Evolutionary conservation across 2,113 vertebrate genomes (phyloP).

Genomic region (Coryphaenoides rupestris): DNA sequence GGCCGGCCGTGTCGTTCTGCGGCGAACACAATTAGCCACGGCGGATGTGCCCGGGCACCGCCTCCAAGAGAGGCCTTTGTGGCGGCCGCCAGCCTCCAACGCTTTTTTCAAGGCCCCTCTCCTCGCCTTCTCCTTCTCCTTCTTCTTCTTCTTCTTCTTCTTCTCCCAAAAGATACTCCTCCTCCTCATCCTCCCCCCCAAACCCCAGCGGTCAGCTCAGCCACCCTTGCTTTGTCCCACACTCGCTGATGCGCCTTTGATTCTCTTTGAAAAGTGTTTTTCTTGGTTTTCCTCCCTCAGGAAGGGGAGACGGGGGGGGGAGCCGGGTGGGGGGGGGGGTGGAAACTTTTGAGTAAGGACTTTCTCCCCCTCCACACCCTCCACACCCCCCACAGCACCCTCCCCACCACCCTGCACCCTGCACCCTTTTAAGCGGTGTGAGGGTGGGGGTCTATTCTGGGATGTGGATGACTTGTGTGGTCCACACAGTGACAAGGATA

Average conservation of each 20-base stretch:
- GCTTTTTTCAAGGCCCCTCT: slow-evolving; percentile 4
- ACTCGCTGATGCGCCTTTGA: no score
- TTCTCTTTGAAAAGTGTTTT: no score
- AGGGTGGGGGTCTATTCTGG: slow-evolving; percentile 67
- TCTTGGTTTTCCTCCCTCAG: slow-evolving; percentile 23
- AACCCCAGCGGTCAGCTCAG: no score
- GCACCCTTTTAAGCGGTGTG: slow-evolving; percentile 56
- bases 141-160: slow-evolving; percentile 1
- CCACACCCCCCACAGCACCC: slow-evolving; percentile 29
- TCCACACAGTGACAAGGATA: slow-evolving; percentile 47
- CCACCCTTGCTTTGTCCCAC: no score
- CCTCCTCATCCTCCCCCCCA: no score
- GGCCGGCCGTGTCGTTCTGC: slow-evolving; percentile 56
- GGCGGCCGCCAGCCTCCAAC: slow-evolving; percentile 59
- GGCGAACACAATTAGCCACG: slow-evolving; percentile 74
- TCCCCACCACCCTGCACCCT: slow-evolving; percentile 32
- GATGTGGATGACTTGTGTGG: slow-evolving; percentile 25
- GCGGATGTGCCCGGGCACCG: slow-evolving; percentile 48
- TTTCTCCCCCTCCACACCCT: not conserved
- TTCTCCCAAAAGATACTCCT: no score
- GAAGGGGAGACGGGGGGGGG: no score
- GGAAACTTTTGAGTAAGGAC: no score
- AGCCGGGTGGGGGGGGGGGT: no score
- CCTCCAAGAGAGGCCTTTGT: no score
- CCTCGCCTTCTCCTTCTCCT: not conserved